Base-by-base conservation (phyloP, 2,888 invertebrate genomes). In the Epinotia nisella region DNA sequence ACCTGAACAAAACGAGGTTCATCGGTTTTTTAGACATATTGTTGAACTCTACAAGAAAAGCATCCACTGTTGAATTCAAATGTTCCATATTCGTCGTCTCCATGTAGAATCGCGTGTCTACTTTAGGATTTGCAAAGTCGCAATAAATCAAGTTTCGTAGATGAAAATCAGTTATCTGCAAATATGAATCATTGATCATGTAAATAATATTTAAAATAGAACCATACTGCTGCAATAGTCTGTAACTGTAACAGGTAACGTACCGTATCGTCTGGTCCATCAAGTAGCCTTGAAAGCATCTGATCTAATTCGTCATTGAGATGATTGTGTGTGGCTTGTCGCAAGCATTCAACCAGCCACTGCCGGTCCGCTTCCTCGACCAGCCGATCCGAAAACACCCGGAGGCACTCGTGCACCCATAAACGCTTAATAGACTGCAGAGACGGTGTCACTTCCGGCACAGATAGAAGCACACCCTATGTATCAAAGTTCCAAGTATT, bases 1-100 rank as follows among this genome's bases (percentile, higher is more conserved):
- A 97, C 96, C 96, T 96, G 88, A 98, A 98, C 49, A 99, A 92
- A 2, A 99, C 98, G 68, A 99, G 94, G 88, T 98, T 97, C 99
- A 99, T 99, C 0, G 98, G 98, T 84, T 98, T 98, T 88, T 98
- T 99, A 9, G 97, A 97, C 97, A 99, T 98, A 78, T 98, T 97
- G 87, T 99, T 99, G 86, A 96, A 98, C 85, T 99, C 99, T 0
- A 96, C 96, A 13, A 99, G 93, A 90, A 97, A 98, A 0, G 96
- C 96, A 80, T 99, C 98, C 0, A 98, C 98, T 9, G 98, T 97
- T 0, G 95, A 92, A 74, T 96, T 95, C 71, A 99, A 90, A 76
- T 96, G 95, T 61, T 97, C 97, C 84, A 98, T 93, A 85, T 98
- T 97, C 1, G 94, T 90, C 0, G 98, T 98, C 93, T 99, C 98